Base-by-base conservation (phyloP, 1,140 invertebrate genomes). In the Mizuhopecten yessoensis region DNA sequence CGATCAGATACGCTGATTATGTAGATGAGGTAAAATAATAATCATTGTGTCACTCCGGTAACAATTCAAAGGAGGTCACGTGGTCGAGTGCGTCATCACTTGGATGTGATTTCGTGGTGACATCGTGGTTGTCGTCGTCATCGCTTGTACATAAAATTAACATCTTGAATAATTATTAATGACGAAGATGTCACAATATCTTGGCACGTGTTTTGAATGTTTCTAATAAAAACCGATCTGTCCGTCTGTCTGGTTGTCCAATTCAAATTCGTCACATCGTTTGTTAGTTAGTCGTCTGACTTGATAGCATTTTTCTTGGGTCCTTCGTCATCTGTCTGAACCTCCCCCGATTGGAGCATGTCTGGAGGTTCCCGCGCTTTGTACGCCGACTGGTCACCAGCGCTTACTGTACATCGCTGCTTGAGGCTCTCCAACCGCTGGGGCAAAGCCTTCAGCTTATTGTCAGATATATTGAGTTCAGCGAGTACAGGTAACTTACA, bases 391-490 rank as follows among this genome's bases (percentile, higher is more conserved):
- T 95, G 94, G 13, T 88, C 88, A n/a, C 92, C 93, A 23, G 88
- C 89, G 34, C 92, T 93, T 0, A 96, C 92, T 15, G 91, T 93
- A 34, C 93, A 94, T 36, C 92, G 90, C 34, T 93, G 90, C 23
- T 92, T 91, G 34, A 96, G 89, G 45, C 90, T 90, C 34, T 96
- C 96, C 34, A 96, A 90, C 49, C 94, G 95, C 17, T 87, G 49
- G 15, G 96, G 96, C 39, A 95, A 95, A 0, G 89, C 86, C 39
- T 92, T 94, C 49, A 96, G 93, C 90, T 95, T 95, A 93, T 96
- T 96, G 90, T 96, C 94, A 0, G 95, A 95, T 17, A 95, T 91
- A 91, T 96, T 93, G 1, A 96, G 88, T n/a, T 95, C 91, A n/a
- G 91, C 91, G 2, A 96, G 90, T 0, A 91, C 86, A 0, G 94